These are phyloP conservation scores for Lathronympha strigana DNA, from an alignment of 2,888 invertebrate species.

Conservation along the genomic window DNA sequence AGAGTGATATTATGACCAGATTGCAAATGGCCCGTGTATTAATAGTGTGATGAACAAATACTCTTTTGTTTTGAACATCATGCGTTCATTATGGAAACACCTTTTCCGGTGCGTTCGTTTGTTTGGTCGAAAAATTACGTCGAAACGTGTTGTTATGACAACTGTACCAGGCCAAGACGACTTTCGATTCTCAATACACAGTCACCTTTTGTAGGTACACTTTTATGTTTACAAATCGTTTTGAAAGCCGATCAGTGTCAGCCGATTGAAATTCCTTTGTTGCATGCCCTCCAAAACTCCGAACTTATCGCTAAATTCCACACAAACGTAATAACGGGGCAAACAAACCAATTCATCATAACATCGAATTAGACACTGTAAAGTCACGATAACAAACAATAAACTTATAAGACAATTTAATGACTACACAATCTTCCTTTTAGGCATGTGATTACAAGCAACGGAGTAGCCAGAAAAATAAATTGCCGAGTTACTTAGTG, in stretches of 20 bases:
- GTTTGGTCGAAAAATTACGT: conserved; percentile 40
- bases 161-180: conserved; percentile 37
- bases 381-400: conserved; percentile 34
- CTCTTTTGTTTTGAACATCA: conserved; percentile 30
- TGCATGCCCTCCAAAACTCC: conserved; percentile 25
- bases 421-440: conserved; percentile 31
- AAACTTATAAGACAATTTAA: conserved; percentile 35
- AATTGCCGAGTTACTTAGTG: conserved; percentile 58
- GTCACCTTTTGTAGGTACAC: conserved; percentile 29
- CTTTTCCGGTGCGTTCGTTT: conserved; percentile 39
- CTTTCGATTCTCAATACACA: conserved; percentile 40
- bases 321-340: conserved; percentile 27
- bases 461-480: conserved; percentile 31
- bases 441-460: conserved; percentile 37
- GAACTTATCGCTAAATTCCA: conserved; percentile 27
- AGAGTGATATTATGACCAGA: conserved; percentile 15
- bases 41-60: conserved; percentile 22
- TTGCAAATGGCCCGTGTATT: conserved; percentile 26
- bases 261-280: conserved; percentile 28
- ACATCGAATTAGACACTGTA: conserved; percentile 31
- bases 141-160: conserved; percentile 41
- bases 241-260: conserved; percentile 36
- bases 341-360: conserved; percentile 32
- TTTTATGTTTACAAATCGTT: conserved; percentile 34
- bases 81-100: conserved; percentile 32